phyloP scores from a whole-genome alignment of 2,113 vertebrate species.

The Odocoileus virginianus region DNA sequence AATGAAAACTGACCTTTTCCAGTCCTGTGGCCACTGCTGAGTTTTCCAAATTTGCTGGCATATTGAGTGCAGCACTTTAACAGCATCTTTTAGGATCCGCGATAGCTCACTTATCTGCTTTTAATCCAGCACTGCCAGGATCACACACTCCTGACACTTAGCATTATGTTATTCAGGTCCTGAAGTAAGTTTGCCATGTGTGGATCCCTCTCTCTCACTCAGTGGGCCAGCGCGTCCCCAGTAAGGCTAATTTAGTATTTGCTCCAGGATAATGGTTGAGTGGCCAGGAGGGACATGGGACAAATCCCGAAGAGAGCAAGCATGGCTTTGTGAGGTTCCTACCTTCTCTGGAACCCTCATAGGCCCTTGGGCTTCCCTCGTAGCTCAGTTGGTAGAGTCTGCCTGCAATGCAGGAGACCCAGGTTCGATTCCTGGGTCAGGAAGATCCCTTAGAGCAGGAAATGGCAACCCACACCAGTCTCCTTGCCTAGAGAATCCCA shows the following conservation, averaged over 20 bases:
- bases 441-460: background rate
- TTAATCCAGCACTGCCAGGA: background rate
- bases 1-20: background rate
- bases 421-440: fast-evolving
- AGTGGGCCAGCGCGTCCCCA: background rate
- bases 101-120: background rate
- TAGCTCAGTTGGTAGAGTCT: background rate
- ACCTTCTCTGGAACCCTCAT: background rate
- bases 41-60: background rate
- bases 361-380: background rate
- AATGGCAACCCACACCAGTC: background rate
- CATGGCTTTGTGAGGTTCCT: background rate
- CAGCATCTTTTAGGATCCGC: background rate
- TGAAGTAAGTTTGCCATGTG: background rate
- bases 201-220: background rate
- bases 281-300: background rate
- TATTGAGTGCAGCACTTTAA: background rate
- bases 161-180: background rate
- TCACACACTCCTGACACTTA: background rate
- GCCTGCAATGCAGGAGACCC: background rate
- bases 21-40: background rate
- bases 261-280: background rate
- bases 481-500: background rate
- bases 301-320: background rate
- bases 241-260: background rate